Percentiles rank a stretch among this genome's conserved stretches.
These are phyloP conservation scores for Dyspetes luteomarginatus DNA, from an alignment of 2,888 invertebrate genomes.

Conservation along the genomic window DNA sequence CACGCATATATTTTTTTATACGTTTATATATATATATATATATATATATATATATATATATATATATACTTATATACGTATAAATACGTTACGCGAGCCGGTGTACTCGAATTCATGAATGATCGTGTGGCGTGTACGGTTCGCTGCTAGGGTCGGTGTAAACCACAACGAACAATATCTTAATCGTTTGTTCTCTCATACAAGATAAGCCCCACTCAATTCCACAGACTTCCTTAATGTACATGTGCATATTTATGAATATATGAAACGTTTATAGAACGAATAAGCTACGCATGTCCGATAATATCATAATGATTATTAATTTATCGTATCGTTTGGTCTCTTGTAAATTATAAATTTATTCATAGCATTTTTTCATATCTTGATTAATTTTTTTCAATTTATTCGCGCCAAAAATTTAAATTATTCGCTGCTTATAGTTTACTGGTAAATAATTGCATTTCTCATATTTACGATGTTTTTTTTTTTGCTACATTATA, in stretches of 20 bases:
- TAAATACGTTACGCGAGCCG: conserved; percentile 19
- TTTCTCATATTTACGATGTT: too few species aligned
- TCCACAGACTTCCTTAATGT: conserved; percentile 8
- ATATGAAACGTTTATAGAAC: neutral
- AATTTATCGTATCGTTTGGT: too few species aligned
- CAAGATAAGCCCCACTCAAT: conserved; percentile 35
- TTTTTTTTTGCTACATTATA: too few species aligned
- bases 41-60: neutral
- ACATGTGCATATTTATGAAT: neutral
- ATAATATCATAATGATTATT: too few species aligned
- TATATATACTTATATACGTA: neutral
- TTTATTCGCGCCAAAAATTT: too few species aligned
- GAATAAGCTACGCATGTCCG: neutral
- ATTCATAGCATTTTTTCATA: too few species aligned
- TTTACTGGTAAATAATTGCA: too few species aligned
- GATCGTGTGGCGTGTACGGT: conserved; percentile 49
- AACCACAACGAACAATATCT: conserved; percentile 49
- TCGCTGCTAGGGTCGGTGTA: neutral
- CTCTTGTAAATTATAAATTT: too few species aligned
- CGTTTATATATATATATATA: neutral
- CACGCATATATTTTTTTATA: neutral
- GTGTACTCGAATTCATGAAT: conserved; percentile 62
- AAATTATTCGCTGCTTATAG: too few species aligned
- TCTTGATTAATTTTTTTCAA: too few species aligned
- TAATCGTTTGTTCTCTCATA: conserved; percentile 51